Base-by-base conservation (phyloP, 2,113 vertebrate species). In the Caretta caretta region DNA sequence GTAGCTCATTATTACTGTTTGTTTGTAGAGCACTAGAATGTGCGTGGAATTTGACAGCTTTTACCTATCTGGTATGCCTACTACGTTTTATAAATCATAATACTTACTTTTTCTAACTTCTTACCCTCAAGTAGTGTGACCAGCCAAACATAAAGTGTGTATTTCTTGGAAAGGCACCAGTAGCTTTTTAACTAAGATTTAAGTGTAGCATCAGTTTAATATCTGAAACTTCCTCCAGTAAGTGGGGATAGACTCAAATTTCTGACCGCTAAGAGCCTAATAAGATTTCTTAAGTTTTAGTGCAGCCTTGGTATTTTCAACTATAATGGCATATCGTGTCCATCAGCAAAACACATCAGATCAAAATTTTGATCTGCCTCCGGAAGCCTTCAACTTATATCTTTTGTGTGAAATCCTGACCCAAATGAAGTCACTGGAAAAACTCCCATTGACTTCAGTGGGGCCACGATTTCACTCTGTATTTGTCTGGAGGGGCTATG, bases 361-460 rank as follows among this genome's bases (percentile, higher is more conserved):
- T 62, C 12, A 62, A 29, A 62, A 56, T 3, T 62, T 62, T 62
- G 54, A 38, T 59, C 46, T 80, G 50, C 69, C 82, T 88, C 83
- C 75, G 0, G 0, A 82, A 84, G 78, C 75, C 72, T 83, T 46
- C 49, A 2, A 54, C 22, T 65, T 81, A 12, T 0, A 2, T 29
- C 54, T 90, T 17, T 25, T n/a, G 20, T 42, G 50, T 90, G 81
- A 79, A 95, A 82, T 78, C 25, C 20, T 65, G 50, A 1, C 3
- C 6, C 16, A 56, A 31, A 50, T 87, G 59, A 89, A 86, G 82
- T 59, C 87, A 72, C 42, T 93, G 69, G 69, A 86, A 91, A 81
- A 88, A 27, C 8, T 11, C 59, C 72, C 10, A 17, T 8, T 24
- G 5, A 35, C 48, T 49, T 86, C 51, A 10, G 76, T n/a, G 29